Conservation (phyloP, 2,113 vertebrate genomes). For the Riparia riparia region DNA sequence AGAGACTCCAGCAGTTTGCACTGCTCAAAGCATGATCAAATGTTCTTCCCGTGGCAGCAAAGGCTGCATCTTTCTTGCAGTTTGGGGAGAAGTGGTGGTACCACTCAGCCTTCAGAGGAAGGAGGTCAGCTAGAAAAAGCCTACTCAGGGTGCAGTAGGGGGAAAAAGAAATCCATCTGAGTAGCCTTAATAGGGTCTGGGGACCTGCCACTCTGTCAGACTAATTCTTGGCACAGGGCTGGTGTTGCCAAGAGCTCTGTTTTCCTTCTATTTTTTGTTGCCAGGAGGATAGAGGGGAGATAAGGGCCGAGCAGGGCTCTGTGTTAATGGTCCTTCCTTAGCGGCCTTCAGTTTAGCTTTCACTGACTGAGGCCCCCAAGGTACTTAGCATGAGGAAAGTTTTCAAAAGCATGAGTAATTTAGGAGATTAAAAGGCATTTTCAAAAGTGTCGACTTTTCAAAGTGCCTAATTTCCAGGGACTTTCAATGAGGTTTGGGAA, state of each 20-base stretch:
- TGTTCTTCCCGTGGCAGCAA: background rate
- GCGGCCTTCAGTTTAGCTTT: background rate
- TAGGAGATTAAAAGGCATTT: conserved; percentile 55
- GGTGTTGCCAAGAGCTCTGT: background rate
- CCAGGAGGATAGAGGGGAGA: conserved; percentile 2
- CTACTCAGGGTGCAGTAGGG: background rate
- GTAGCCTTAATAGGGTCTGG: background rate
- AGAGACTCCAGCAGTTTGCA: background rate
- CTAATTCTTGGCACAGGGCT: conserved; percentile 24
- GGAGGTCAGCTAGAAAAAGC: background rate
- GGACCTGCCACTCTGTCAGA: background rate
- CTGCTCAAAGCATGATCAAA: background rate
- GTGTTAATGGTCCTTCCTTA: conserved; percentile 1
- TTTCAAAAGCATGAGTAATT: conserved; percentile 50
- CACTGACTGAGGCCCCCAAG: background rate
- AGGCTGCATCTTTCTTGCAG: background rate
- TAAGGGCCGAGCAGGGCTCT: conserved; percentile 18
- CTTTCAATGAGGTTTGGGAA: conserved; percentile 29
- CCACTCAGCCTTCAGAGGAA: background rate
- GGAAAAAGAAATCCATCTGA: background rate
- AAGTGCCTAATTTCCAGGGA: conserved; percentile 25
- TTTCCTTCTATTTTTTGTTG: conserved; percentile 8
- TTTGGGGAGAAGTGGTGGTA: background rate
- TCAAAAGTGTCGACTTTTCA: conserved; percentile 17
- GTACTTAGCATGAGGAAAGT: conserved; percentile 40